Conservation (phyloP, 2,888 invertebrate genomes). For the Mycalesis mineus region DNA sequence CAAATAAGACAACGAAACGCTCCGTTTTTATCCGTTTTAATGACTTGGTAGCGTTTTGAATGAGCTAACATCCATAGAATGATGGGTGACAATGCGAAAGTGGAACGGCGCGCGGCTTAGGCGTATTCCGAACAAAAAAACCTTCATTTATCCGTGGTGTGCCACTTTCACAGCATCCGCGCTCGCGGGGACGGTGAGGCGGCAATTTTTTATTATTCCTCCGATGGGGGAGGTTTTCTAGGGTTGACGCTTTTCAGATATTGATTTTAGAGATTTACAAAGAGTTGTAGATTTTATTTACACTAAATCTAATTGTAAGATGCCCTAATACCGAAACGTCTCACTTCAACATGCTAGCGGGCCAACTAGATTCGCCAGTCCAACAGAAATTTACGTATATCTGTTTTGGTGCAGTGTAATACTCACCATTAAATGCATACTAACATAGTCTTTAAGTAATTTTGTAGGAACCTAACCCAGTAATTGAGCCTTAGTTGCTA, state of each 20-base stretch:
- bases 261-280: too few species aligned
- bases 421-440: too few species aligned
- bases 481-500: too few species aligned
- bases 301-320: too few species aligned
- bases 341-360: too few species aligned
- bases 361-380: too few species aligned
- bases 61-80: constrained; percentile 71
- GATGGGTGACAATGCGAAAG: constrained; percentile 69
- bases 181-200: constrained; percentile 67
- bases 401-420: too few species aligned
- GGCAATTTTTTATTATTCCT: constrained; percentile 73
- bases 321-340: too few species aligned
- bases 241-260: constrained; percentile 33
- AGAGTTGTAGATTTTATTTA: too few species aligned
- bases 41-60: constrained; percentile 54
- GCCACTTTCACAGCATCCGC: constrained; percentile 77
- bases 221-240: constrained; percentile 35
- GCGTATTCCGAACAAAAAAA: constrained; percentile 72
- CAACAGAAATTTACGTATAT: too few species aligned
- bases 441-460: too few species aligned
- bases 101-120: constrained; percentile 68
- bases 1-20: constrained; percentile 36
- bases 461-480: too few species aligned
- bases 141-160: constrained; percentile 75
- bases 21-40: constrained; percentile 47